Conservation (phyloP, 1,140 invertebrate genomes). For the Cherax quadricarinatus region DNA sequence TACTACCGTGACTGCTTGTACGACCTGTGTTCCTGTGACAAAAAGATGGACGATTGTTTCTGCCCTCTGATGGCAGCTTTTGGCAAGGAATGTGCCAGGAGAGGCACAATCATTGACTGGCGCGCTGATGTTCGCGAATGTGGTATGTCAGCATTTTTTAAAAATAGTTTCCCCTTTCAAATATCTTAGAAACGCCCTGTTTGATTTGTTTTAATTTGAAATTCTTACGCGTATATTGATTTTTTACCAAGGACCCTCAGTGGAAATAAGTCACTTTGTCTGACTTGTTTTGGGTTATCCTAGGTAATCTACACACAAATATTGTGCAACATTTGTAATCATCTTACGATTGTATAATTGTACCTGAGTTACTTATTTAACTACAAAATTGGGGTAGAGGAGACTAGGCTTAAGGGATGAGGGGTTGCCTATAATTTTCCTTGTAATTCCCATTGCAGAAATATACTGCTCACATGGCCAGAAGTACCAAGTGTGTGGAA, state of each 20-base stretch:
- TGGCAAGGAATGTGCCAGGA: conserved; percentile 85
- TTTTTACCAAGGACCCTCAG: not conserved
- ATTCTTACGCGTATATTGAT: not conserved
- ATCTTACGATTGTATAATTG: too few relatives aligned
- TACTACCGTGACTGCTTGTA: conserved; percentile 90
- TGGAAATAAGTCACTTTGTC: too few relatives aligned
- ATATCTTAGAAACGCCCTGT: too few relatives aligned
- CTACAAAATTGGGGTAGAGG: not conserved
- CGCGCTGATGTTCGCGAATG: conserved; percentile 87
- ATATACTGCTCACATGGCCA: conserved; percentile 87
- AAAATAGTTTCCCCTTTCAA: not conserved
- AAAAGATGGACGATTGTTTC: conserved; percentile 80
- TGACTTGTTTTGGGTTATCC: too few relatives aligned
- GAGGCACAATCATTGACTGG: conserved; percentile 86
- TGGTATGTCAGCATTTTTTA: conserved; percentile 77
- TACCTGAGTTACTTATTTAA: not conserved
- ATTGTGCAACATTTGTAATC: too few relatives aligned
- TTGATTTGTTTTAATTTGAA: too few relatives aligned
- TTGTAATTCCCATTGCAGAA: conserved; percentile 76
- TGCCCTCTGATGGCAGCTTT: conserved; percentile 89
- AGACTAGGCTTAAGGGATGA: too few relatives aligned
- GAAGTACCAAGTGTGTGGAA: conserved; percentile 87
- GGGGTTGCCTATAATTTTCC: too few relatives aligned
- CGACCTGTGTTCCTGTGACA: conserved; percentile 90
- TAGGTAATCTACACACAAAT: too few relatives aligned